These are phyloP conservation scores for Corydoras sp. DNA, from an alignment of 2,113 vertebrate genomes.

Conservation along the genomic window DNA sequence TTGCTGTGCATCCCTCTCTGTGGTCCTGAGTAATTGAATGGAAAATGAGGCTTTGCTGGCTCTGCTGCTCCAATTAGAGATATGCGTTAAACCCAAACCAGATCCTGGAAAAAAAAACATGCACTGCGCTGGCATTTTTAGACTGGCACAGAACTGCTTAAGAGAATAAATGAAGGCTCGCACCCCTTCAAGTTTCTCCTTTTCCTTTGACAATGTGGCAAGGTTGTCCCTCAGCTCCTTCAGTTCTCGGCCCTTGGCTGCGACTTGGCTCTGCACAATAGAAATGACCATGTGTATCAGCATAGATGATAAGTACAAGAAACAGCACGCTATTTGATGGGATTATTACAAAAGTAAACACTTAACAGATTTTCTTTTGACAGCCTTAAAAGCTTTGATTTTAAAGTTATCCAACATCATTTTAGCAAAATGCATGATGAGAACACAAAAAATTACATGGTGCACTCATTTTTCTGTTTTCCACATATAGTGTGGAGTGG, in stretches of 20 bases:
- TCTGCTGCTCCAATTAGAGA: slow-evolving; percentile 65
- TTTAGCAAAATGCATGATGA: too few relatives aligned
- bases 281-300: slow-evolving; percentile 5
- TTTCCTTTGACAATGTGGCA: slow-evolving; percentile 70
- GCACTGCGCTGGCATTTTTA: slow-evolving; percentile 46
- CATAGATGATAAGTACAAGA: too few relatives aligned
- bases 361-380: too few relatives aligned
- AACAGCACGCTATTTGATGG: too few relatives aligned
- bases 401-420: too few relatives aligned
- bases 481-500: too few relatives aligned
- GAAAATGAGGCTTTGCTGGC: slow-evolving; percentile 68
- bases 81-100: slow-evolving; percentile 59
- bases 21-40: slow-evolving; percentile 66
- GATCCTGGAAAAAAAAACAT: slow-evolving; percentile 21
- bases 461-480: too few relatives aligned
- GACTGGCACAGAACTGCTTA: slow-evolving; percentile 51
- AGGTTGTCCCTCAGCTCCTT: slow-evolving; percentile 76
- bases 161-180: slow-evolving; percentile 56
- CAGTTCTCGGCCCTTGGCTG: slow-evolving; percentile 84
- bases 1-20: slow-evolving; percentile 55
- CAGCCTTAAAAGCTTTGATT: too few relatives aligned
- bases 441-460: too few relatives aligned
- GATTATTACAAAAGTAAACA: too few relatives aligned
- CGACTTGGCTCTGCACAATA: slow-evolving; percentile 75
- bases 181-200: slow-evolving; percentile 75